phyloP scores from a whole-genome alignment of 2,888 invertebrate species.

The Nemoura dubitans region DNA sequence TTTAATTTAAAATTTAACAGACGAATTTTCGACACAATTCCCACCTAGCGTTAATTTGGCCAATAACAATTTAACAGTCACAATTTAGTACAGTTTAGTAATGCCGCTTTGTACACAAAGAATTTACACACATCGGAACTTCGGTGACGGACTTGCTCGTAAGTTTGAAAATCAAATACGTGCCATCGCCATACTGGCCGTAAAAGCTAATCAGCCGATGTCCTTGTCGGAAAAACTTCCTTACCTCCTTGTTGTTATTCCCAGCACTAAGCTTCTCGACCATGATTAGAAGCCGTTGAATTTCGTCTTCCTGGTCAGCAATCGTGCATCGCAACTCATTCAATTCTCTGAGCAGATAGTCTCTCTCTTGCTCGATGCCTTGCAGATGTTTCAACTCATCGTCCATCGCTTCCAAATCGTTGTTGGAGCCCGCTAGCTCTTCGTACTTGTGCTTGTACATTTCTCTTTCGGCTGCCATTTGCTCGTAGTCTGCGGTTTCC shows the following conservation, averaged over 20 bases:
- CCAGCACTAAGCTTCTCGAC: constrained; percentile 52
- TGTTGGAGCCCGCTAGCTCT: constrained; percentile 55
- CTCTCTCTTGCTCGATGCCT: constrained; percentile 38
- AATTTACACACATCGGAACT: too few relatives aligned
- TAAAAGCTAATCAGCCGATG: background rate
- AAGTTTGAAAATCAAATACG: background rate
- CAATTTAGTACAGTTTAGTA: background rate
- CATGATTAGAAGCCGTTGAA: constrained; percentile 53
- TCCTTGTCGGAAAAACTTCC: background rate
- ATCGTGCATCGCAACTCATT: constrained; percentile 49
- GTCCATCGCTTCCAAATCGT: constrained; percentile 66
- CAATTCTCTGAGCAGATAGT: constrained; percentile 24
- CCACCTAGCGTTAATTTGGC: background rate
- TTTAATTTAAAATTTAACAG: background rate
- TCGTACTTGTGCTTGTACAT: constrained; percentile 58
- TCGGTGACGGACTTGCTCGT: background rate
- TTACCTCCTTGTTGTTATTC: constrained; percentile 53
- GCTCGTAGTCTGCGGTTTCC: constrained; percentile 55
- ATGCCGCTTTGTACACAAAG: background rate
- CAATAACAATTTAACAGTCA: background rate
- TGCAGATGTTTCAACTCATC: constrained; percentile 61
- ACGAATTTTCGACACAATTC: background rate
- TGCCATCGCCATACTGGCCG: background rate
- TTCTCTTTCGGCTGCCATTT: constrained; percentile 58
- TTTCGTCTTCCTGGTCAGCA: constrained; percentile 56